A percentile compares a stretch with the other conserved stretches of the same genome.
phyloP scores from a whole-genome alignment of 1,140 invertebrate genomes.

The Nixonia krombeini region DNA sequence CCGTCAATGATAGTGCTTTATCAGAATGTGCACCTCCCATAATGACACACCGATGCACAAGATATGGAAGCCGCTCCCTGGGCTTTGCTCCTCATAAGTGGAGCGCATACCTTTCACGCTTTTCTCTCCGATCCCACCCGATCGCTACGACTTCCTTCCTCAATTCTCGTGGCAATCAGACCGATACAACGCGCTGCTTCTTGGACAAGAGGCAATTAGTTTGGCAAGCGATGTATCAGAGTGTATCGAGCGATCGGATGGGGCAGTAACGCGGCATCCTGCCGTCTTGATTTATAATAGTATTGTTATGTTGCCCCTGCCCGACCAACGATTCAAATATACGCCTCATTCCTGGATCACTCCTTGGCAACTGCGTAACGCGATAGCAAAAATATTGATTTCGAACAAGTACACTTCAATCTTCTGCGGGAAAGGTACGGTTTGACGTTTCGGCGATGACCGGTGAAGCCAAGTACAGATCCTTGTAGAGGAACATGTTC shows the following conservation, averaged over 20 bases:
- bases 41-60: not conserved
- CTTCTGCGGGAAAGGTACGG: too few relatives aligned
- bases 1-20: not conserved
- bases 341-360: not conserved
- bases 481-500: too few relatives aligned
- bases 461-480: too few relatives aligned
- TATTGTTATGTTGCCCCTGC: conserved; percentile 45
- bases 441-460: too few relatives aligned
- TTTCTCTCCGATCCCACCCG: conserved; percentile 1
- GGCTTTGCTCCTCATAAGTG: not conserved
- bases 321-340: not conserved
- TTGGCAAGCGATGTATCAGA: conserved; percentile 54
- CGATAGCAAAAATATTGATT: too few relatives aligned
- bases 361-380: not conserved
- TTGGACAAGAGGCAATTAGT: conserved; percentile 59
- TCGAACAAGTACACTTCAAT: too few relatives aligned
- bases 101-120: conserved; percentile 8
- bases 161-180: conserved; percentile 50
- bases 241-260: conserved; percentile 57
- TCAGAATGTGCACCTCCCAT: not conserved
- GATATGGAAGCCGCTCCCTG: conserved; percentile 9
- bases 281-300: conserved; percentile 59
- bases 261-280: conserved; percentile 41
- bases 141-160: conserved; percentile 51
- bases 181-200: conserved; percentile 34